These are phyloP conservation scores for Rhinophrynus dorsalis DNA, from an alignment of 2,797 vertebrate genomes.

Conservation along the genomic window DNA sequence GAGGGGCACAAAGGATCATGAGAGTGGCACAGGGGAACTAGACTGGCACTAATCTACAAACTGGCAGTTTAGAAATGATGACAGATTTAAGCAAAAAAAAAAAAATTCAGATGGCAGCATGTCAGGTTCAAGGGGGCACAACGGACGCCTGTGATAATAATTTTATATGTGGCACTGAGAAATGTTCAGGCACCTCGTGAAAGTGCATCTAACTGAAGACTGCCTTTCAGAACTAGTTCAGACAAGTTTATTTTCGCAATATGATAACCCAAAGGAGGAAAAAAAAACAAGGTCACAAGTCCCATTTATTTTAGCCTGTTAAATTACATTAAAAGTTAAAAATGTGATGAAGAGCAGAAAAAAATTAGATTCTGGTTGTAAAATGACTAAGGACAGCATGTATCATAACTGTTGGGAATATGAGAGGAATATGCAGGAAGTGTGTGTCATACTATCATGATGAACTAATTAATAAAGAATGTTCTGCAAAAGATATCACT, in stretches of 20 bases:
- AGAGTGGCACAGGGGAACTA: too few relatives aligned
- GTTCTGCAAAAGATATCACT: neutral
- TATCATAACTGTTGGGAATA: neutral
- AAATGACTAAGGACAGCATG: neutral
- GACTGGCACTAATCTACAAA: too few relatives aligned
- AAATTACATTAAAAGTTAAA: neutral
- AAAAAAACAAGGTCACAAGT: slow-evolving; percentile 27
- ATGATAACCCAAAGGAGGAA: neutral
- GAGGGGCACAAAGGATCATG: too few relatives aligned
- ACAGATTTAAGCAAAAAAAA: too few relatives aligned
- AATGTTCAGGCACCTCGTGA: too few relatives aligned
- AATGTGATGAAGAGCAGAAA: slow-evolving; percentile 1
- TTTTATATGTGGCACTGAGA: too few relatives aligned
- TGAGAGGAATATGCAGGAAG: neutral
- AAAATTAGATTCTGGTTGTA: slow-evolving; percentile 6
- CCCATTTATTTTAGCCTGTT: neutral
- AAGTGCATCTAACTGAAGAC: neutral
- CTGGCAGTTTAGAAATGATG: too few relatives aligned
- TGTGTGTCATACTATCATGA: slow-evolving; percentile 5
- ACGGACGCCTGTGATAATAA: too few relatives aligned
- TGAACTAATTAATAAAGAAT: slow-evolving; percentile 3
- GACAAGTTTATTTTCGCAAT: slow-evolving; percentile 17
- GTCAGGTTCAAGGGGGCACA: too few relatives aligned
- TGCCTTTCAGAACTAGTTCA: neutral
- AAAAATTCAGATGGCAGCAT: too few relatives aligned